Percentiles rank a stretch among this genome's conserved stretches.
Evolutionary conservation across 2,797 vertebrate genomes (phyloP).

Genomic region (Gymnodraco acuticeps): DNA sequence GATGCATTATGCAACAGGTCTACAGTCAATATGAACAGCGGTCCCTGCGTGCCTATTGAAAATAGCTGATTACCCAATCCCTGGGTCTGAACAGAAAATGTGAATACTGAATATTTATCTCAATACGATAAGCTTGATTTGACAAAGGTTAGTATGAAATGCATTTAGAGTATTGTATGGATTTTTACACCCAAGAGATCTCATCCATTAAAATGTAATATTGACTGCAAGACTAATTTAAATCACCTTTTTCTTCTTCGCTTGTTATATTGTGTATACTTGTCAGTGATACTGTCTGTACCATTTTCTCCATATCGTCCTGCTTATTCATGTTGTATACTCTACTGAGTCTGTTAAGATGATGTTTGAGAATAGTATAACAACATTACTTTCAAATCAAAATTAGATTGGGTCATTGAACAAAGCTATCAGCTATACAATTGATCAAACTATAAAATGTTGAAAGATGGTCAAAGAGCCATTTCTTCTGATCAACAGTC

Average conservation of each 20-base stretch:
- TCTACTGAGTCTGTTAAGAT: no score
- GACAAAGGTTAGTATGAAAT: background rate
- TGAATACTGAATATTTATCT: constrained; percentile 7
- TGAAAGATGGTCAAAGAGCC: no score
- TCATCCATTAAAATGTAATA: background rate
- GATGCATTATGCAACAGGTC: constrained; percentile 71
- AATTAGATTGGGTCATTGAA: no score
- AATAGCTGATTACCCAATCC: constrained; percentile 44
- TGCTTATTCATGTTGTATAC: no score
- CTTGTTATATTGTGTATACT: background rate
- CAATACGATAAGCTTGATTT: constrained; percentile 6
- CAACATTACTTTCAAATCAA: no score
- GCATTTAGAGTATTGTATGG: background rate
- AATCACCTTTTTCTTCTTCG: background rate
- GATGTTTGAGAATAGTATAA: no score
- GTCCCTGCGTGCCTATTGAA: constrained; percentile 38
- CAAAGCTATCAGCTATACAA: no score
- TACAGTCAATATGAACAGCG: constrained; percentile 57
- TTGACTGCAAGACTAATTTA: background rate
- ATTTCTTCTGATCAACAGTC: no score
- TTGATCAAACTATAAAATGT: no score
- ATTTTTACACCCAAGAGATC: background rate
- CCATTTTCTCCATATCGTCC: no score
- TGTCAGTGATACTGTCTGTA: no score
- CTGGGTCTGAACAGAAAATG: constrained; percentile 23